Base-by-base conservation (phyloP, 2,888 invertebrate genomes). In the Phaedon cochleariae region DNA sequence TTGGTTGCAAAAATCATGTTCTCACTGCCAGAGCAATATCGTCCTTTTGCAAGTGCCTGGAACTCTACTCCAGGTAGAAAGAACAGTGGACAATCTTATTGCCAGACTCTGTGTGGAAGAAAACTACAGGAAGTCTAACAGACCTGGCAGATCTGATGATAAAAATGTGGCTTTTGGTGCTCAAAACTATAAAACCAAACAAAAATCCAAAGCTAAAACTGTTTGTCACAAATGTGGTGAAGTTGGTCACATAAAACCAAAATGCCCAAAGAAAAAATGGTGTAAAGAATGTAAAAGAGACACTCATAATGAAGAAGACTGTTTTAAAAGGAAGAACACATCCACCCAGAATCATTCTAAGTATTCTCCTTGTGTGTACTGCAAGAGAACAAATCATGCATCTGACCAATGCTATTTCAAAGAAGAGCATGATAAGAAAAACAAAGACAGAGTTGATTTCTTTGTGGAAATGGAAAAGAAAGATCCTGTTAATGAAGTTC, bases 1-100 rank as follows among this genome's bases (percentile, higher is more conserved):
- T 26, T 53, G 29, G 29, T 53, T 26, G 29, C 53, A n/a, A 53
- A 53, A 29, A 53, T 53, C 29, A 53, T 53, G 53, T 21, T 21
- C 31, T 53, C 53, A 1, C n/a, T 41, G 15, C 41, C 41, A 41
- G 41, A 41, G 3, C 41, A 41, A 2, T 41, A 15, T 12, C 41
- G 21, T 53, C 17, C 5, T 17, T 26, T 3, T 7, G 2, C 6
- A 20, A 22, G 26, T 26, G 53, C 53, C 21, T 15, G 26, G 26
- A 15, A 53, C 4, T 29, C 10, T 12, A 53, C 53, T 15, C 31
- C 53, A 21, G n/a, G 29, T 9, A 53, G 29, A 21, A 49, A 41
- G n/a, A 41, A 41, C 41, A 4, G 15, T 15, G 31, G 31, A 53
- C 15, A 26, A 53, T 29, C 31, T 53, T 5, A 53, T 53, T 12